Percentiles rank a stretch among this genome's conserved stretches.
phyloP scores from a whole-genome alignment of 2,888 invertebrate genomes.

The Drosophila borborema region DNA sequence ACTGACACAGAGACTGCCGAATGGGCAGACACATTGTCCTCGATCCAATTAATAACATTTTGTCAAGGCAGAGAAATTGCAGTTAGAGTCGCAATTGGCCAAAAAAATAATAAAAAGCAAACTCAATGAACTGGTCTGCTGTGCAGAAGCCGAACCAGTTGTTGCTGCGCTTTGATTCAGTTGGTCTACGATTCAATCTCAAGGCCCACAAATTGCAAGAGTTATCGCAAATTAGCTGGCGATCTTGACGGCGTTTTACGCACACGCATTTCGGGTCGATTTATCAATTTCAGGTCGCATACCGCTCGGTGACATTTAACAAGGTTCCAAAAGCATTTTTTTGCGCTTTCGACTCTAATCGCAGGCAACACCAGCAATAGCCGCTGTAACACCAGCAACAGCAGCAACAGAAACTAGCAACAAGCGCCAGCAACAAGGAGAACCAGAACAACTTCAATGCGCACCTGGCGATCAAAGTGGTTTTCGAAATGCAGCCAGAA shows the following conservation, averaged over 20 bases:
- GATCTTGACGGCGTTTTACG: conserved; percentile 56
- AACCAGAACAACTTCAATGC: conserved; percentile 75
- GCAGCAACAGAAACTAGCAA: conserved; percentile 14
- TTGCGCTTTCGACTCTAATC: conserved; percentile 48
- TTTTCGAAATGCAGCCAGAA: conserved; percentile 68
- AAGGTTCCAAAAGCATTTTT: conserved; percentile 67
- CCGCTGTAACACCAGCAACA: background rate
- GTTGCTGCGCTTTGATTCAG: conserved; percentile 26
- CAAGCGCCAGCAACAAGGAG: conserved; percentile 63
- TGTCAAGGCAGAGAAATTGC: conserved; percentile 79
- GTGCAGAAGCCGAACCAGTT: conserved; percentile 49
- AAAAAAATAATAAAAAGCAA: conserved; percentile 9
- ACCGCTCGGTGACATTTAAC: conserved; percentile 74
- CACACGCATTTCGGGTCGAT: conserved; percentile 72
- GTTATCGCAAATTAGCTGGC: conserved; percentile 57
- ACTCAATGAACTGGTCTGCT: conserved; percentile 53
- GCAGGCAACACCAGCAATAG: conserved; percentile 22
- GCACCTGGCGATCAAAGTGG: conserved; percentile 77
- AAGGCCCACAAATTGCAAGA: conserved; percentile 69
- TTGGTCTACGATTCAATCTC: conserved; percentile 42
- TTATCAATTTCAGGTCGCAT: conserved; percentile 78
- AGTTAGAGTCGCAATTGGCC: conserved; percentile 23
- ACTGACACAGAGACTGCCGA: conserved; percentile 11
- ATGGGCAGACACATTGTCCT: conserved; percentile 54
- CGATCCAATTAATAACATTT: conserved; percentile 78